phyloP scores from a whole-genome alignment of 2,888 invertebrate species.

The Stenurella melanura region DNA sequence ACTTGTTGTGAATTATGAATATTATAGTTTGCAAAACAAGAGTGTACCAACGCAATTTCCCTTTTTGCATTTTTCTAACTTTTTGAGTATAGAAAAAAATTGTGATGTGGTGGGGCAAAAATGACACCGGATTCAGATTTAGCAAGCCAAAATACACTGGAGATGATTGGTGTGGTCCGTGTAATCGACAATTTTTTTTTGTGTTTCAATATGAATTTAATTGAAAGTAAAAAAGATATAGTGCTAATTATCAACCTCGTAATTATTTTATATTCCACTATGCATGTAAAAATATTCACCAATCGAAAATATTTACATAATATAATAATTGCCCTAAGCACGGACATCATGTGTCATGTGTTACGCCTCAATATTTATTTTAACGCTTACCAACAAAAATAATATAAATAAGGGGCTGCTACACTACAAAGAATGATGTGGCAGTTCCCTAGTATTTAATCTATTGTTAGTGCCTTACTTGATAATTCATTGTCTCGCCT shows the following conservation, averaged over 20 bases:
- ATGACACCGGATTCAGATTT: too few species aligned
- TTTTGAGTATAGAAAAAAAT: too few species aligned
- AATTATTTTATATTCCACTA: neutral
- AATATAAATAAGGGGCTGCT: conserved; percentile 16
- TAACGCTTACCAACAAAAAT: conserved; percentile 21
- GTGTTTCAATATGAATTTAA: too few species aligned
- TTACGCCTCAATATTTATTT: conserved; percentile 24
- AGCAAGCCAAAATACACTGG: too few species aligned
- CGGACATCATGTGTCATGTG: conserved; percentile 17
- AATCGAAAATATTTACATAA: conserved; percentile 1
- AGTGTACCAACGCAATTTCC: too few species aligned
- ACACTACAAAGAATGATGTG: conserved; percentile 14
- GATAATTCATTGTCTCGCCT: conserved; percentile 10
- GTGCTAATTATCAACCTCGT: neutral
- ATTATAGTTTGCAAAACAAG: too few species aligned
- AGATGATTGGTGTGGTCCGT: too few species aligned
- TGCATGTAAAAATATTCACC: neutral
- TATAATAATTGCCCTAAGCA: neutral
- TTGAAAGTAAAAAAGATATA: too few species aligned
- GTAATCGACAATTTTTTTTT: too few species aligned
- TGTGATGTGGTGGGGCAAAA: too few species aligned
- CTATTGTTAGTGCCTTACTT: conserved; percentile 25
- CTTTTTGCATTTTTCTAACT: too few species aligned
- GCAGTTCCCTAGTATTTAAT: conserved; percentile 21
- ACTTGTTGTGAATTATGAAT: too few species aligned